Base-by-base conservation (phyloP, 2,888 invertebrate species). In the Heliconius erato region DNA sequence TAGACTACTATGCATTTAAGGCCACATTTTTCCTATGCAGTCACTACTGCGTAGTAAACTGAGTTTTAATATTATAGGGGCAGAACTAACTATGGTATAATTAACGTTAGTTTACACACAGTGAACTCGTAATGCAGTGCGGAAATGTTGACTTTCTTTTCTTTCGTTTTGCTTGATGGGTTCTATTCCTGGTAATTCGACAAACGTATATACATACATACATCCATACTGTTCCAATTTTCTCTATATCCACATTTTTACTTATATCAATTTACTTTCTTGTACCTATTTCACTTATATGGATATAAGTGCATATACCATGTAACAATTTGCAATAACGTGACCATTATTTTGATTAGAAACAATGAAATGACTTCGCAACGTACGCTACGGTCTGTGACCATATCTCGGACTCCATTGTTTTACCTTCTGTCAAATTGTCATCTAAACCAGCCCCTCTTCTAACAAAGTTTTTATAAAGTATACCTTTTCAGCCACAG, bases 311-410 rank as follows among this genome's bases (percentile, higher is more conserved):
- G 89, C 92, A 94, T 83, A 87, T 86, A 91, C 91, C 93, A 91
- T 94, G 89, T 90, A 93, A 92, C 91, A 92, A 94, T 90, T 87
- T 84, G 88, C 91, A 91, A 92, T 91, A 93, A 80, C 79, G 79
- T 91, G 91, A 89, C 90, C 91, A 91, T 92, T 90, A 92, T 93
- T 92, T 91, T 88, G 90, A 90, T 90, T 91, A 89, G 91, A 86
- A 91, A 89, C 89, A 90, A 94, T 94, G 95, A 94, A 94, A 94
- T 90, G 87, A 89, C 93, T 92, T 88, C 93, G 94, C 95, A 95
- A 95, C 88, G 85, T 84, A 92, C 84, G 88, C 95, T 95, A 92
- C 95, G 90, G 90, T 90, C 89, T 94, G 93, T 94, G 88, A 95
- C 95, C 89, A 88, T 87, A 89, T 92, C 93, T 94, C 89, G 92